Evolutionary conservation across 1,140 invertebrate species (phyloP).

Genomic region (Bombus superbus): DNA sequence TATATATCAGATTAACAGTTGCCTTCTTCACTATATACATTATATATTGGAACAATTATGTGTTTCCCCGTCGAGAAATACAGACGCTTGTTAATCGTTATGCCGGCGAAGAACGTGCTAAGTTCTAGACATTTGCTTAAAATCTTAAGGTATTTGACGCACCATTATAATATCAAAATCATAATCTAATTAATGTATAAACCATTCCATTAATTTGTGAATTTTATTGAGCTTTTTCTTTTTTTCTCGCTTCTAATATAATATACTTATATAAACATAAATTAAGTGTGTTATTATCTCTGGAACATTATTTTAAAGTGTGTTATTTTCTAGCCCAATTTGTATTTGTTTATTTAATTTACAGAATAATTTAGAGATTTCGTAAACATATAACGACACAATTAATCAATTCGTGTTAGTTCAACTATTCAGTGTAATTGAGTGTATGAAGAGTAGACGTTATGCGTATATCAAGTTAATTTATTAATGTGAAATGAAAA

Average conservation of each 20-base stretch:
- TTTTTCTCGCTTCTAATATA: neutral
- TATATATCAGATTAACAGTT: conserved; percentile 20
- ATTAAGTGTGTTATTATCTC: no score
- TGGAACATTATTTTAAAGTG: no score
- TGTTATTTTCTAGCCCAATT: no score
- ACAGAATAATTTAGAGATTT: neutral
- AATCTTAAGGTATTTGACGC: no score
- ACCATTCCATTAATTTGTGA: neutral
- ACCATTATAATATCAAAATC: neutral
- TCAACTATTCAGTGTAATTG: neutral
- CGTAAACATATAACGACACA: neutral
- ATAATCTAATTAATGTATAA: neutral
- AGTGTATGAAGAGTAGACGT: no score
- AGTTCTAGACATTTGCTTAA: neutral
- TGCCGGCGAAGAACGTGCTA: neutral
- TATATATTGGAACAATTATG: conserved; percentile 43
- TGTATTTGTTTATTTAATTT: neutral
- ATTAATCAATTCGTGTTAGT: neutral
- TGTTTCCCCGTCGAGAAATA: conserved; percentile 21
- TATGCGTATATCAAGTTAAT: neutral
- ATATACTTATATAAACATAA: no score
- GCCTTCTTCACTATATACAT: conserved; percentile 4
- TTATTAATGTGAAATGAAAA: neutral
- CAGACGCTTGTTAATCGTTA: conserved; percentile 24
- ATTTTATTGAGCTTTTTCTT: neutral